Evolutionary conservation across 2,888 invertebrate genomes (phyloP).

Genomic region (Metacarcinus magister): DNA sequence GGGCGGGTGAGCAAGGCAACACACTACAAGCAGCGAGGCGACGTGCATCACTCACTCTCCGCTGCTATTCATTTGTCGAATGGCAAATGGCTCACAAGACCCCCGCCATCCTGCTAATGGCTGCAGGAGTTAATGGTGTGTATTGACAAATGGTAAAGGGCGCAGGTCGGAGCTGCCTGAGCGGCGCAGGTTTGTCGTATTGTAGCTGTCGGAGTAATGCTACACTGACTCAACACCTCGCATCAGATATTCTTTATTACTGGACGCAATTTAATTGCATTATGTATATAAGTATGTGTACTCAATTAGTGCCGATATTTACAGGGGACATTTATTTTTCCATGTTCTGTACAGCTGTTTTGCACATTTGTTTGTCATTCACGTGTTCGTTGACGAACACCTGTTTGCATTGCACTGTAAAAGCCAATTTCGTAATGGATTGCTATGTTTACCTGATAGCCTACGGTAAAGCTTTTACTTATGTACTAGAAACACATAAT

Average conservation of each 20-base stretch:
- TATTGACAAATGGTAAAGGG: not conserved
- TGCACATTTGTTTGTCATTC: constrained; percentile 29
- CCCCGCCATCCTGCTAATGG: constrained; percentile 12
- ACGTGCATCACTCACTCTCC: not conserved
- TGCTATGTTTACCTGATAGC: not conserved
- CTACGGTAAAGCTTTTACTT: not conserved
- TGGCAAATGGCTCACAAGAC: constrained; percentile 27
- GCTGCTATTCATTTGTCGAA: constrained; percentile 10
- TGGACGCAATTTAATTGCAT: constrained; percentile 11
- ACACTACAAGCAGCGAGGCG: not conserved
- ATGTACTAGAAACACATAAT: not conserved
- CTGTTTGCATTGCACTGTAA: constrained; percentile 23
- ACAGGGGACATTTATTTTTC: not conserved
- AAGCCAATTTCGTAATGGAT: constrained; percentile 41
- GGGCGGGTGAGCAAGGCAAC: not conserved
- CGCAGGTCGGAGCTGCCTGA: not conserved
- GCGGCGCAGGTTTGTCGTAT: not conserved
- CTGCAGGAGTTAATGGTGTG: not conserved
- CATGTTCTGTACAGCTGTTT: not conserved
- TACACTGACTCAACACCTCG: not conserved
- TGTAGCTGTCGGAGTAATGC: not conserved
- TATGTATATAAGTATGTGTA: not conserved
- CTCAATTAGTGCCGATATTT: not conserved
- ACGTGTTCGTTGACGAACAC: not conserved
- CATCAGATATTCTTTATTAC: not conserved